phyloP scores from a whole-genome alignment of 2,113 vertebrate genomes.

The Piliocolobus tephrosceles region DNA sequence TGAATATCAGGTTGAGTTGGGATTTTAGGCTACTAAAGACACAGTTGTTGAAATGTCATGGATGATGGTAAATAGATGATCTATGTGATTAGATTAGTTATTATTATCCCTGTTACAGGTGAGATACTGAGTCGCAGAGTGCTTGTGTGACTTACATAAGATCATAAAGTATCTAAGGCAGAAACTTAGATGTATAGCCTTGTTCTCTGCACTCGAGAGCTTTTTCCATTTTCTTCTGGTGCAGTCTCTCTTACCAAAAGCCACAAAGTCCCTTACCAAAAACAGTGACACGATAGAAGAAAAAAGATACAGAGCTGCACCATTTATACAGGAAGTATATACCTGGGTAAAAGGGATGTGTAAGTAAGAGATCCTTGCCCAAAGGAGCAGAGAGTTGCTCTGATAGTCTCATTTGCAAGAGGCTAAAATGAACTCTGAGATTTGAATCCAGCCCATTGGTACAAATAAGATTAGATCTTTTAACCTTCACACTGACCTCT shows the following conservation, averaged over 20 bases:
- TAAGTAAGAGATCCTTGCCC: background rate
- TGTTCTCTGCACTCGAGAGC: background rate
- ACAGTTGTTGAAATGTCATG: too few species aligned
- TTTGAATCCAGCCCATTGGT: background rate
- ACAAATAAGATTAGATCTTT: background rate
- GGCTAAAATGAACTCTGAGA: background rate
- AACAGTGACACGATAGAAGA: background rate
- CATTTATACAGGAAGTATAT: background rate
- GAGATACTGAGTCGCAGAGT: background rate
- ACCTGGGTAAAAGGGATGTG: background rate
- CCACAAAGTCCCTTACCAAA: background rate
- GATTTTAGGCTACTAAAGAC: background rate
- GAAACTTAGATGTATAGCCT: background rate
- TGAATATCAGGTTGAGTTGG: background rate
- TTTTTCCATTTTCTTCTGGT: background rate
- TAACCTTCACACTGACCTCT: background rate
- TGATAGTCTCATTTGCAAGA: background rate
- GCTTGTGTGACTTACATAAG: background rate
- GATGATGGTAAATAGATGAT: background rate
- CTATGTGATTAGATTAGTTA: background rate
- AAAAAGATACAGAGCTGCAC: background rate
- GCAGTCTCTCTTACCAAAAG: background rate
- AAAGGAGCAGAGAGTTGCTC: background rate
- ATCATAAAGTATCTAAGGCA: background rate
- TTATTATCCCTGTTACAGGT: background rate